phyloP scores from a whole-genome alignment of 2,113 vertebrate species.

The Nestor notabilis region DNA sequence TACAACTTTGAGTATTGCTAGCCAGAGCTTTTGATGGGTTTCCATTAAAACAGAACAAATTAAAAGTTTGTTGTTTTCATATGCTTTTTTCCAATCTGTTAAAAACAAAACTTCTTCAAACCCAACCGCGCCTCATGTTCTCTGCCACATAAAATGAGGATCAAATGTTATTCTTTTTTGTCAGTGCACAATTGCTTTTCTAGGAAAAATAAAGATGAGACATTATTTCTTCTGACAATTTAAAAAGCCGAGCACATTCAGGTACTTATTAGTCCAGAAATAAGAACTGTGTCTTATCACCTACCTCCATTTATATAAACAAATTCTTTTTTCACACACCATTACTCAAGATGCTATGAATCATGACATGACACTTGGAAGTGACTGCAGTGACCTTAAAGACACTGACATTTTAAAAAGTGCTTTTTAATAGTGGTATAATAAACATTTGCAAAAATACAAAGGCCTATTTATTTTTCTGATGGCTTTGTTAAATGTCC shows the following conservation, averaged over 20 bases:
- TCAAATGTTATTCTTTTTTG: not conserved
- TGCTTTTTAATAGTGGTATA: not conserved
- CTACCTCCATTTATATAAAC: not conserved
- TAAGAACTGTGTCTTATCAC: not conserved
- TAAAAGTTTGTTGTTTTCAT: not conserved
- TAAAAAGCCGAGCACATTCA: not conserved
- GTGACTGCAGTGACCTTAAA: not conserved
- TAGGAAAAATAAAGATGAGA: not conserved
- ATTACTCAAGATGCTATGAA: not conserved
- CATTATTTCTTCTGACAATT: not conserved
- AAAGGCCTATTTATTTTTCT: not conserved
- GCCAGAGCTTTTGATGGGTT: not conserved
- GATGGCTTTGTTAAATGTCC: not conserved
- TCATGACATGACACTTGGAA: not conserved
- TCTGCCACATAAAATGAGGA: not conserved
- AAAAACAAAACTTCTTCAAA: not conserved
- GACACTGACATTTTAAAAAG: not conserved
- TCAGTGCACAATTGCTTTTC: not conserved
- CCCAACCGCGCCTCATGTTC: fast-evolving
- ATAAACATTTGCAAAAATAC: not conserved
- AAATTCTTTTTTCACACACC: not conserved
- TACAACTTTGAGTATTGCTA: not conserved
- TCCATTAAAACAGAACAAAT: not conserved
- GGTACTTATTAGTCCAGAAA: not conserved
- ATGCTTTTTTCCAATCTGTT: not conserved